These are phyloP conservation scores for Luidia sarsii DNA, from an alignment of 53 echinoderm and acorn worm species.

Conservation along the genomic window DNA sequence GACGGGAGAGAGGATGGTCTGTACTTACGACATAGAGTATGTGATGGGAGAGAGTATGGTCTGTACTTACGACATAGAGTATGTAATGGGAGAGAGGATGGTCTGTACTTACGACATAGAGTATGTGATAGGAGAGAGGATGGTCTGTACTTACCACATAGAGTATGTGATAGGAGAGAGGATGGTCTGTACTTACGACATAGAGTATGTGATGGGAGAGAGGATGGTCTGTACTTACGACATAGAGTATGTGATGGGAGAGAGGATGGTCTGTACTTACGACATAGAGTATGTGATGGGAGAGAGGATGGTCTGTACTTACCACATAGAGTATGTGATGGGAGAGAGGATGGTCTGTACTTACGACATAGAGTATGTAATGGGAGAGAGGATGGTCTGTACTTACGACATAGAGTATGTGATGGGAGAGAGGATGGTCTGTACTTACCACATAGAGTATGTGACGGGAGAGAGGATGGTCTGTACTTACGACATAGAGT, in stretches of 20 bases:
- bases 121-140: conserved; percentile 89
- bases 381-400: conserved; percentile 82
- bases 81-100: conserved; percentile 92
- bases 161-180: conserved; percentile 88
- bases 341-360: conserved; percentile 76
- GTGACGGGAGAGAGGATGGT: conserved; percentile 91
- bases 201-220: conserved; percentile 87
- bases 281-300: conserved; percentile 85
- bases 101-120: conserved; percentile 74
- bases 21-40: conserved; percentile 80
- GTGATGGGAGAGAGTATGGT: conserved; percentile 90
- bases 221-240: conserved; percentile 79
- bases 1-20: conserved; percentile 86
- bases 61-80: conserved; percentile 73
- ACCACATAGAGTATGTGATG: conserved; percentile 89
- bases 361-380: conserved; percentile 84
- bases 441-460: conserved; percentile 81
- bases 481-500: conserved; percentile 73
- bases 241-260: conserved; percentile 84
- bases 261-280: conserved; percentile 81
- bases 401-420: conserved; percentile 83
- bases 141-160: conserved; percentile 73
- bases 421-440: conserved; percentile 87
- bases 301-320: conserved; percentile 73
- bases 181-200: conserved; percentile 76